phyloP scores from a whole-genome alignment of 2,888 invertebrate genomes.

The Eupelmus urozonus region DNA sequence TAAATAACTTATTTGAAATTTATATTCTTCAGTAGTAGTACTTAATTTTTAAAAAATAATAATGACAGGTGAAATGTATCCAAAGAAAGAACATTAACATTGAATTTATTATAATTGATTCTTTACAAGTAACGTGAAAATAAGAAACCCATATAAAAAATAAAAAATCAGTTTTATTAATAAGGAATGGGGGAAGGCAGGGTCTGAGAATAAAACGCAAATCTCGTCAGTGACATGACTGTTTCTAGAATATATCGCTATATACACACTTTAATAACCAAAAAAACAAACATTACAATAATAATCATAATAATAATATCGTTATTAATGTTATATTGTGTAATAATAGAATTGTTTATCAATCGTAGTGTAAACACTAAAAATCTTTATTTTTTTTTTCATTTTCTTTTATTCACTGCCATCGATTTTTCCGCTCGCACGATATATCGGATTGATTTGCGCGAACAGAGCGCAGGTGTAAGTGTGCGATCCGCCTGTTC shows the following conservation, averaged over 20 bases:
- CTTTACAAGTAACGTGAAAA: too few relatives aligned
- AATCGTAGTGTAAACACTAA: slow-evolving; percentile 76
- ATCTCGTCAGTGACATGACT: slow-evolving; percentile 43
- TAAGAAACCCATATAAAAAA: too few relatives aligned
- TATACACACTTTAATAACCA: slow-evolving; percentile 78
- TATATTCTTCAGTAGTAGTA: too few relatives aligned
- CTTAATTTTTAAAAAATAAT: too few relatives aligned
- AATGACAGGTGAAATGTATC: too few relatives aligned
- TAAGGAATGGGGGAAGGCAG: not conserved
- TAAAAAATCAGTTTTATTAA: too few relatives aligned
- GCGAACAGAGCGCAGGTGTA: slow-evolving; percentile 4
- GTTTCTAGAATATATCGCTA: slow-evolving; percentile 70
- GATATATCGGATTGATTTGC: slow-evolving; percentile 34
- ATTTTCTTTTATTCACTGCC: too few relatives aligned
- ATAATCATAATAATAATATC: slow-evolving; percentile 64
- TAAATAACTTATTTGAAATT: too few relatives aligned
- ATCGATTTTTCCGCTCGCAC: slow-evolving; percentile 51
- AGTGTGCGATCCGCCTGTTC: slow-evolving; percentile 30
- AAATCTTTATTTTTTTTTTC: slow-evolving; percentile 72
- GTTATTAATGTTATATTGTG: slow-evolving; percentile 56
- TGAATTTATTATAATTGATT: too few relatives aligned
- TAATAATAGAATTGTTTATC: slow-evolving; percentile 76
- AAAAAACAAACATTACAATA: slow-evolving; percentile 76
- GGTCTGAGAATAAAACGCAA: slow-evolving; percentile 12
- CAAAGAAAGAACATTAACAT: too few relatives aligned